phyloP scores from a whole-genome alignment of 2,888 invertebrate species.

The Callinectes sapidus region DNA sequence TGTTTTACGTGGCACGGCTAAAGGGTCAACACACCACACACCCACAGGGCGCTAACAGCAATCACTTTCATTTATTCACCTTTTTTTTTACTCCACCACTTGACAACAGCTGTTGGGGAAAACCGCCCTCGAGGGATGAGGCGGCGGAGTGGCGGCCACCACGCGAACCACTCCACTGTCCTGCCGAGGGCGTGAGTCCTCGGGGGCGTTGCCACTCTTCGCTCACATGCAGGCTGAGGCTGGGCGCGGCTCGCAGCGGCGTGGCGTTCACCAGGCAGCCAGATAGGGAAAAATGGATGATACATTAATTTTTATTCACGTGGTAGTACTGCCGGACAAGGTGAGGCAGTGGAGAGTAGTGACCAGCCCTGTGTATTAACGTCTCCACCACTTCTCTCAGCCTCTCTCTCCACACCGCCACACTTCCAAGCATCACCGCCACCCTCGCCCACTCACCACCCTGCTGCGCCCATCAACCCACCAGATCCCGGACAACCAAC shows the following conservation, averaged over 20 bases:
- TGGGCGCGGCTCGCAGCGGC: neutral
- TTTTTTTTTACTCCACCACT: conserved; percentile 15
- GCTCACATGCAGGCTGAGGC: neutral
- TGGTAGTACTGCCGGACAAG: neutral
- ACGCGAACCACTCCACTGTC: conserved; percentile 18
- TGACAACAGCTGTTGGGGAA: conserved; percentile 35
- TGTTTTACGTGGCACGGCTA: neutral
- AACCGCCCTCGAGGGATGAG: conserved; percentile 34
- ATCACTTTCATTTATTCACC: conserved; percentile 31
- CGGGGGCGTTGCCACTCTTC: neutral
- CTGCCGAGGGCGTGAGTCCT: neutral
- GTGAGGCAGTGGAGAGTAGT: neutral
- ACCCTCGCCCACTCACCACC: neutral
- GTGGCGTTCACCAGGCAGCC: neutral
- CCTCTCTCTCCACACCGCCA: neutral
- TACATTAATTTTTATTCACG: neutral
- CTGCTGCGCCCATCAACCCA: neutral
- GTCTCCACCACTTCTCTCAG: neutral
- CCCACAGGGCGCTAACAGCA: conserved; percentile 33
- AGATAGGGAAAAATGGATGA: neutral
- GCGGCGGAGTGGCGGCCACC: conserved; percentile 32
- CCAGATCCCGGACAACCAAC: neutral
- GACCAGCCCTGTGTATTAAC: neutral
- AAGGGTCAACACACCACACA: conserved; percentile 5
- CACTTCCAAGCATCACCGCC: neutral